These are phyloP conservation scores for Monochamus alternatus DNA, from an alignment of 2,888 invertebrate genomes.

Conservation along the genomic window DNA sequence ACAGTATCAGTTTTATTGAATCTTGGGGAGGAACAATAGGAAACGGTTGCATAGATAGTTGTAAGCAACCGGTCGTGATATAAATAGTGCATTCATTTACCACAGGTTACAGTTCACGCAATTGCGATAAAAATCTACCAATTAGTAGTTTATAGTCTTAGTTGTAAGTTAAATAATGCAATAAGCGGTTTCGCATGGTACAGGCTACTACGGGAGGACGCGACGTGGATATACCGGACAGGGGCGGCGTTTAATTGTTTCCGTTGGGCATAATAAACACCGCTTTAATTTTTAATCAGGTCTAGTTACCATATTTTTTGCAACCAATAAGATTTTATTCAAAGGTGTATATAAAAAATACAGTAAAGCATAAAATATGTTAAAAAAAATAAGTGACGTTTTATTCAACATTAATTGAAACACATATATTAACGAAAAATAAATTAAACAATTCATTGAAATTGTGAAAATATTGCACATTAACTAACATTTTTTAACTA, in stretches of 20 bases:
- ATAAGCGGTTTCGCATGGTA: slow-evolving; percentile 48
- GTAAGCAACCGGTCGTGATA: slow-evolving; percentile 61
- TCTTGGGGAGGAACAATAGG: slow-evolving; percentile 59
- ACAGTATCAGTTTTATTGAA: slow-evolving; percentile 55
- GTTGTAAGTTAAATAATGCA: slow-evolving; percentile 62
- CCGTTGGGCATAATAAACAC: background rate
- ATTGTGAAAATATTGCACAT: no score
- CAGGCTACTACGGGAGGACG: slow-evolving; percentile 36
- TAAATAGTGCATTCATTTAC: slow-evolving; percentile 64
- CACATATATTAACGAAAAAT: no score
- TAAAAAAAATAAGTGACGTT: no score
- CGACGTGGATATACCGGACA: slow-evolving; percentile 20
- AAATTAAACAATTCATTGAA: no score
- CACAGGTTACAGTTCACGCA: slow-evolving; percentile 68
- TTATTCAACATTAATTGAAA: no score
- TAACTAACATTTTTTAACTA: no score
- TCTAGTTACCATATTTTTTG: no score
- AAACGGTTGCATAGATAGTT: slow-evolving; percentile 59
- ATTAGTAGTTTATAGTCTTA: slow-evolving; percentile 68
- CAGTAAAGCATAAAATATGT: background rate
- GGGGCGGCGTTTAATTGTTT: slow-evolving; percentile 8
- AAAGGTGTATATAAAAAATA: no score
- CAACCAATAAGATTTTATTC: background rate
- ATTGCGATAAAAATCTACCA: slow-evolving; percentile 68
- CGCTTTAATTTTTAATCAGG: background rate